Base-by-base conservation (phyloP, 2,797 vertebrate species). In the Epinephelus malabaricus region DNA sequence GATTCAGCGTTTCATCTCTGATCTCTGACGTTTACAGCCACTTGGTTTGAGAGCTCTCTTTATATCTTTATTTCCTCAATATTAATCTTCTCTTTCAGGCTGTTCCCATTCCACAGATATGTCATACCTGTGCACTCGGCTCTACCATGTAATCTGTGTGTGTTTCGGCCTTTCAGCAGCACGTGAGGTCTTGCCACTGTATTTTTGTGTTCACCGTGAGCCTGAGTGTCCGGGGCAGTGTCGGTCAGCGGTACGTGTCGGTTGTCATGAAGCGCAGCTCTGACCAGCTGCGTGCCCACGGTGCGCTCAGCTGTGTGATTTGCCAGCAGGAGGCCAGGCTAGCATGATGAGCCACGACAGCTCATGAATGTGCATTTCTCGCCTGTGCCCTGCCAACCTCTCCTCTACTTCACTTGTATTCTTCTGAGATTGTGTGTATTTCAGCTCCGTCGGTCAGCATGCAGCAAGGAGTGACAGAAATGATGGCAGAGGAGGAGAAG, bases 331-430 rank as follows among this genome's bases (percentile, higher is more conserved):
- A 78, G 66, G 55, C 59, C 71, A 19, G 34, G 34, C 47, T 38
- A 43, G 59, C 53, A 62, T 34, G 56, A 80, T 79, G 76, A 84
- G 54, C 38, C 40, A 6, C 10, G 73, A 82, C 86, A 71, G 71
- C 70, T 79, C 73, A 55, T 77, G 77, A 81, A 85, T 83, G 79
- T 85, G 73, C 84, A 73, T 82, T 81, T 70, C 59, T 71, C 30
- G 0, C 12, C 56, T 51, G 5, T 19, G 30, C 23, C 46, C 71
- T 53, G 71, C 50, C 27, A 38, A n/a, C 74, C 47, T 18, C 13
- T n/a, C 23, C 0, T 30, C 25, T n/a, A 18, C 27, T 49, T 60
- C 27, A 2, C 27, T 30, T 8, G 17, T 40, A 43, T 67, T 53
- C 60, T 38, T 63, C 38, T 63, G 19, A 79, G 60, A 53, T 67